phyloP scores from a whole-genome alignment of 2,888 invertebrate species.

The Leucophenga montana region DNA sequence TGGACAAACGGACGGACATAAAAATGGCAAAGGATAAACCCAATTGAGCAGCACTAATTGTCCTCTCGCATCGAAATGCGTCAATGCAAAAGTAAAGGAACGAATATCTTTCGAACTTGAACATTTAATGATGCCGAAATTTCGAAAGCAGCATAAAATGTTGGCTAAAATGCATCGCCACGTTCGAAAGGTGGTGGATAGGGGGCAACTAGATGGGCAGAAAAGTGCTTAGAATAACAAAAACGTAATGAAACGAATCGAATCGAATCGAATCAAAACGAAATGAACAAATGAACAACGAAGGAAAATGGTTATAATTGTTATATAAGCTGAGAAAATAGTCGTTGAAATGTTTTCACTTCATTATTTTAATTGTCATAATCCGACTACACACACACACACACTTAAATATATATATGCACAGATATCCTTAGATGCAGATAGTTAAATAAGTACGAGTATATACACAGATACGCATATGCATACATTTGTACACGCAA shows the following conservation, averaged over 20 bases:
- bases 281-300: too few species aligned
- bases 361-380: conserved; percentile 26
- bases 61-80: neutral
- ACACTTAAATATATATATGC: too few species aligned
- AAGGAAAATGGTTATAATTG: conserved; percentile 16
- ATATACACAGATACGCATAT: neutral
- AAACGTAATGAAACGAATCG: neutral
- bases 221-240: too few species aligned
- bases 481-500: too few species aligned
- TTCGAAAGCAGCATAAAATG: neutral
- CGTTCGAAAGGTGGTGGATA: too few species aligned
- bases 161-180: neutral
- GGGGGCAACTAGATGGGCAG: too few species aligned
- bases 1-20: too few species aligned
- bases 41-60: conserved; percentile 21
- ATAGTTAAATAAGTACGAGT: neutral
- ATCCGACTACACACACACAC: conserved; percentile 5
- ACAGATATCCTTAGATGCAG: neutral
- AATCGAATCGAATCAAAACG: too few species aligned
- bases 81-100: too few species aligned
- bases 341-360: conserved; percentile 22
- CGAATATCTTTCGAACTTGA: neutral
- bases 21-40: neutral
- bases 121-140: conserved; percentile 22
- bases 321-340: conserved; percentile 15